Base-by-base conservation (phyloP, 2,888 invertebrate genomes). In the Nemotelus nigrinus region DNA sequence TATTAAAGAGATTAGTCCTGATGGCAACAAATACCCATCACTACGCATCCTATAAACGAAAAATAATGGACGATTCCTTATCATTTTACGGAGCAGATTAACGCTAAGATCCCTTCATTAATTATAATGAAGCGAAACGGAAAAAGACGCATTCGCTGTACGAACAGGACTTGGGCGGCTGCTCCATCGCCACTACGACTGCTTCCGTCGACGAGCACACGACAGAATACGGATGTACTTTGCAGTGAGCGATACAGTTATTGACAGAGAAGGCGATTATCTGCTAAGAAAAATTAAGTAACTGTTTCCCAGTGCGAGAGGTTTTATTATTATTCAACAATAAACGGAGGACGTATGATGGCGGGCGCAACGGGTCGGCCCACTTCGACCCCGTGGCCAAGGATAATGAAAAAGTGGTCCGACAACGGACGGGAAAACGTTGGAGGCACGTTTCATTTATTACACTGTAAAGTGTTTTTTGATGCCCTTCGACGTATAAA, bases 61-160 rank as follows among this genome's bases (percentile, higher is more conserved):
- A 68, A 47, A 75, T 72, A 68, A 76, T 68, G 75, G 74, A 77
- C 75, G 63, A 77, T 77, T 79, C 75, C 79, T 79, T 77, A 79
- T 79, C 79, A 79, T 79, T 77, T 75, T 77, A 55, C 74, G 70
- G 57, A 76, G 74, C 60, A 79, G 79, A 79, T 79, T 79, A 79
- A 70, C 67, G 75, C 67, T 79, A 79, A 79, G 79, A 74, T 74
- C 77, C 79, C 63, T 77, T 77, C 79, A 79, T 79, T 79, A 79
- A 79, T 79, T 79, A 79, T 79, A 77, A 77, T 77, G 79, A 77
- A 79, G 75, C 74, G 60, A 50, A 48, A 60, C 45, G 10, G 71
- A 72, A 58, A 68, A 68, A 60, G 60, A 53, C 71, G 64, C 43
- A 48, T 48, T 39, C 64, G 53, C 8, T 50, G 8, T 4, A 50